Evolutionary conservation across 2,797 vertebrate genomes (phyloP).

Genomic region (Gambusia yucatana): DNA sequence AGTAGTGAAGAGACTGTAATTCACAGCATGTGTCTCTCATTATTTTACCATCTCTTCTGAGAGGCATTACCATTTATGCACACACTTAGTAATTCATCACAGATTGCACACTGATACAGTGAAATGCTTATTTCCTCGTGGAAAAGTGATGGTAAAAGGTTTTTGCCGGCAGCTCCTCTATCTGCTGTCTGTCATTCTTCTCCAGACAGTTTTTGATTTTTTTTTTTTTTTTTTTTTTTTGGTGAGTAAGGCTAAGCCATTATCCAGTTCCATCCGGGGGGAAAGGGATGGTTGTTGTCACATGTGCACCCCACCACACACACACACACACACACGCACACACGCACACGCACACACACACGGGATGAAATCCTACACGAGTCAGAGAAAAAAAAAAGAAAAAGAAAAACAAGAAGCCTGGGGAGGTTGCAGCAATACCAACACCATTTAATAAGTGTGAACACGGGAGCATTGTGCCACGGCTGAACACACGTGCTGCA

Average conservation of each 20-base stretch:
- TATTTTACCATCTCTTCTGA: constrained; percentile 56
- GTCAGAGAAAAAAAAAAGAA: constrained; percentile 32
- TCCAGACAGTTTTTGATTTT: constrained; percentile 10
- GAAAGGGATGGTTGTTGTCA: neutral
- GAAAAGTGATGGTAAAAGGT: constrained; percentile 56
- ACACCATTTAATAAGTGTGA: constrained; percentile 81
- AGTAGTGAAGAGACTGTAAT: constrained; percentile 60
- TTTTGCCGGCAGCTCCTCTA: constrained; percentile 28
- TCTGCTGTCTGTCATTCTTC: constrained; percentile 9
- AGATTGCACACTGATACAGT: constrained; percentile 64
- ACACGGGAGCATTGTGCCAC: constrained; percentile 50
- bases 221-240: constrained; percentile 20
- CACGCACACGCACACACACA: constrained; percentile 9
- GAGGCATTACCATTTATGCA: constrained; percentile 63
- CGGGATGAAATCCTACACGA: constrained; percentile 50
- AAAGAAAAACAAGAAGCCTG: constrained; percentile 40
- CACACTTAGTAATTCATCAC: constrained; percentile 62
- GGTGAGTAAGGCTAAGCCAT: constrained; percentile 73
- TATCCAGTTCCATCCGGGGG: constrained; percentile 61
- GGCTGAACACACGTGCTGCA: constrained; percentile 36
- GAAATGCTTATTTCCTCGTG: constrained; percentile 59
- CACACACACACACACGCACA: constrained; percentile 1
- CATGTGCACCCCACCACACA: neutral
- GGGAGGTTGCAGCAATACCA: constrained; percentile 66
- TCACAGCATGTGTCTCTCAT: constrained; percentile 59